Conservation (phyloP, 2,797 vertebrate genomes). For the Spheniscus humboldti region DNA sequence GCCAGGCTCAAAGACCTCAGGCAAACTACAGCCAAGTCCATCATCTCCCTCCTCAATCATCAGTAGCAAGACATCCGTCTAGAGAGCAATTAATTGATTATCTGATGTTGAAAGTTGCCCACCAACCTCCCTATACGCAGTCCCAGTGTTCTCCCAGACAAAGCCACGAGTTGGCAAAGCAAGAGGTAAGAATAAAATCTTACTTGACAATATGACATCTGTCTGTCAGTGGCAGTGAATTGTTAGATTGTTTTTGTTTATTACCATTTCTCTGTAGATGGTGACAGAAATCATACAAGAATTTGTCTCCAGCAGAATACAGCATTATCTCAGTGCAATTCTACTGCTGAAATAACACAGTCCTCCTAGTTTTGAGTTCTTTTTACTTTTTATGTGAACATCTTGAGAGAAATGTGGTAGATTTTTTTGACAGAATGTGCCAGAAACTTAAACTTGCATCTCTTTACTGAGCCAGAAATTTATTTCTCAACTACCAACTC, state of each 20-base stretch:
- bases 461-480: neutral
- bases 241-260: neutral
- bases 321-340: neutral
- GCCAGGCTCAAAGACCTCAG: slow-evolving; percentile 81
- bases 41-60: slow-evolving; percentile 76
- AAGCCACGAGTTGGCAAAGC: slow-evolving; percentile 82
- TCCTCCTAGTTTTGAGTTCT: neutral
- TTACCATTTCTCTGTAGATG: neutral
- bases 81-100: slow-evolving; percentile 97
- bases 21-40: slow-evolving; percentile 83
- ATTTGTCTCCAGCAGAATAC: neutral
- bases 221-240: neutral
- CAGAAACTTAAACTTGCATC: neutral
- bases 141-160: slow-evolving; percentile 79
- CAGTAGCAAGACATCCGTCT: slow-evolving; percentile 91
- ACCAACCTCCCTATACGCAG: slow-evolving; percentile 77
- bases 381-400: neutral
- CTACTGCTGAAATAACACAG: neutral
- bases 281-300: neutral
- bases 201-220: neutral
- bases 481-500: neutral
- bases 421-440: neutral
- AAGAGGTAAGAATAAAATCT: slow-evolving; percentile 82
- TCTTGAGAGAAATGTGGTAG: neutral
- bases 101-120: slow-evolving; percentile 94